Evolutionary conservation across 1,140 invertebrate genomes (phyloP).

Genomic region (Sycophila sp.): DNA sequence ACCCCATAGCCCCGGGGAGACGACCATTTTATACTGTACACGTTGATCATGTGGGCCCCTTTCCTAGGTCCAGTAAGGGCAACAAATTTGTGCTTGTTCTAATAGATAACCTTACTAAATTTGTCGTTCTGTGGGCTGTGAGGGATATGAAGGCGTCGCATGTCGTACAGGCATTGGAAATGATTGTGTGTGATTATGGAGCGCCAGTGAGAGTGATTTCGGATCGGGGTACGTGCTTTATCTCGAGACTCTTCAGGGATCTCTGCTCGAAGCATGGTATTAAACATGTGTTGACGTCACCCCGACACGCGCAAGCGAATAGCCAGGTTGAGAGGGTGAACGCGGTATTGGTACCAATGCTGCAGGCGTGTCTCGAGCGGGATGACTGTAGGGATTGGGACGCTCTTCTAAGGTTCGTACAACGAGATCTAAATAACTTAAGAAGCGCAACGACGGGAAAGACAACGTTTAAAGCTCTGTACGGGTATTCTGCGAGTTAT

Average conservation of each 20-base stretch:
- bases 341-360: constrained; percentile 13
- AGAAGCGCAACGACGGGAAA: constrained; percentile 21
- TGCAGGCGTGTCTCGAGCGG: not conserved
- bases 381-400: constrained; percentile 24
- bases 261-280: constrained; percentile 26
- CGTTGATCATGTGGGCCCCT: constrained; percentile 13
- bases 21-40: constrained; percentile 1
- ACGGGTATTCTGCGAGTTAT: constrained; percentile 6
- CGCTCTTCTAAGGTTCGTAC: not conserved
- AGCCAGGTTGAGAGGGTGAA: constrained; percentile 31
- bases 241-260: not conserved
- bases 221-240: constrained; percentile 33
- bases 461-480: constrained; percentile 20
- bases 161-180: not conserved
- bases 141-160: not conserved
- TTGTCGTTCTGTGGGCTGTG: not conserved
- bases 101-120: constrained; percentile 10
- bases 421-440: constrained; percentile 29
- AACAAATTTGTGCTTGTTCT: constrained; percentile 1
- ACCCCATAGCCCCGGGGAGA: constrained; percentile 2
- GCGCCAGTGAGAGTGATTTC: constrained; percentile 24
- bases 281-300: constrained; percentile 21
- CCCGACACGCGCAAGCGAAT: constrained; percentile 26
- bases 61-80: not conserved
- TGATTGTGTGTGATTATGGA: constrained; percentile 4